Evolutionary conservation across 2,113 vertebrate genomes (phyloP).

Genomic region (Ophthalmolycus amberensis): DNA sequence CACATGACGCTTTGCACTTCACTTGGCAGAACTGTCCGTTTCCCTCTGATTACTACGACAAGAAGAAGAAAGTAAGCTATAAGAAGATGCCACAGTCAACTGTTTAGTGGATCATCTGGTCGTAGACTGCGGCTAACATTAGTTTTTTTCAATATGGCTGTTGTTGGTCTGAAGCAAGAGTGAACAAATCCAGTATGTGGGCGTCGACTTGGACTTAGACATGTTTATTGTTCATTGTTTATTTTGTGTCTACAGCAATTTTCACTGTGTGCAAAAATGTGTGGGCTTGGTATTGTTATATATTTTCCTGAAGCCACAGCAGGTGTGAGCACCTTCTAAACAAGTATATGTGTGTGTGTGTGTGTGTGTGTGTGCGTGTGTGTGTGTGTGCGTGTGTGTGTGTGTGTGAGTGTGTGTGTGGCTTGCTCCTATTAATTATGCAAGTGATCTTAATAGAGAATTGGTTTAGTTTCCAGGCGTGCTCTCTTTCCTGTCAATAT

Average conservation of each 20-base stretch:
- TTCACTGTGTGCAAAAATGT: background rate
- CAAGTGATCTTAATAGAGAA: constrained; percentile 9
- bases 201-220: constrained; percentile 18
- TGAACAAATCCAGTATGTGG: constrained; percentile 21
- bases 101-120: background rate
- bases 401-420: too few species aligned
- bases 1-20: too few species aligned
- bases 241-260: constrained; percentile 9
- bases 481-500: background rate
- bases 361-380: background rate
- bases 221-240: constrained; percentile 41
- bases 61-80: background rate
- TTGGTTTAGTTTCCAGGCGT: background rate
- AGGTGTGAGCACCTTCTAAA: background rate
- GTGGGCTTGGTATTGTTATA: constrained; percentile 27
- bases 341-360: constrained; percentile 1
- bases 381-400: too few species aligned
- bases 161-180: background rate
- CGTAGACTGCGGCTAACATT: background rate
- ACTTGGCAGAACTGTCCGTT: too few species aligned
- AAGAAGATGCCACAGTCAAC: background rate
- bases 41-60: too few species aligned
- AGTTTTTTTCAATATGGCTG: background rate
- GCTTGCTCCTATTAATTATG: background rate
- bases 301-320: constrained; percentile 32